phyloP scores from a whole-genome alignment of 1,140 invertebrate genomes.

The Sogatella furcifera region DNA sequence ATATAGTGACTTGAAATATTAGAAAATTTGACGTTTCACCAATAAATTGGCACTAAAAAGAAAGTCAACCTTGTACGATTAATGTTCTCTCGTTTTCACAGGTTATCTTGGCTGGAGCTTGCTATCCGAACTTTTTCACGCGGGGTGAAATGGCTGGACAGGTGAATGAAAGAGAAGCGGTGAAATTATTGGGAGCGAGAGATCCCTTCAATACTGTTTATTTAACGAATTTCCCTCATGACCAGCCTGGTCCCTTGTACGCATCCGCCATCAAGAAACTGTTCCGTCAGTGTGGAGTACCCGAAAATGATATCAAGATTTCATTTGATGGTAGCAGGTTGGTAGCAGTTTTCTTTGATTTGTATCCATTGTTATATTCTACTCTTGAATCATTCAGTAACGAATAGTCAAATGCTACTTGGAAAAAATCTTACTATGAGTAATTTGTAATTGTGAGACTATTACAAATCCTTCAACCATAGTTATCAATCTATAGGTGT shows the following conservation, averaged over 20 bases:
- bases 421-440: too few species aligned
- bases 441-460: too few species aligned
- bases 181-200: slow-evolving; percentile 49
- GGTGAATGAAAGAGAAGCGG: slow-evolving; percentile 47
- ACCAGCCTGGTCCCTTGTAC: slow-evolving; percentile 65
- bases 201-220: slow-evolving; percentile 69
- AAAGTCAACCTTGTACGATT: not conserved
- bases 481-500: too few species aligned
- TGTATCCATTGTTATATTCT: too few species aligned
- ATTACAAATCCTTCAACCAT: too few species aligned
- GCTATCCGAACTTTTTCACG: slow-evolving; percentile 86
- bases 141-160: slow-evolving; percentile 33
- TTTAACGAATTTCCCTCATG: slow-evolving; percentile 51
- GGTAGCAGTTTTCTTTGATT: not conserved
- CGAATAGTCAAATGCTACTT: too few species aligned
- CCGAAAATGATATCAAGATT: slow-evolving; percentile 40
- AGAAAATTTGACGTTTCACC: too few species aligned
- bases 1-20: too few species aligned
- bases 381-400: too few species aligned
- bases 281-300: slow-evolving; percentile 33
- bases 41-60: too few species aligned
- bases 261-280: slow-evolving; percentile 41
- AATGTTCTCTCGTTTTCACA: slow-evolving; percentile 27
- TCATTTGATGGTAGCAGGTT: slow-evolving; percentile 48
- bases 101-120: slow-evolving; percentile 66